Evolutionary conservation across 2,888 invertebrate species (phyloP).

Genomic region (Polyploca ridens): DNA sequence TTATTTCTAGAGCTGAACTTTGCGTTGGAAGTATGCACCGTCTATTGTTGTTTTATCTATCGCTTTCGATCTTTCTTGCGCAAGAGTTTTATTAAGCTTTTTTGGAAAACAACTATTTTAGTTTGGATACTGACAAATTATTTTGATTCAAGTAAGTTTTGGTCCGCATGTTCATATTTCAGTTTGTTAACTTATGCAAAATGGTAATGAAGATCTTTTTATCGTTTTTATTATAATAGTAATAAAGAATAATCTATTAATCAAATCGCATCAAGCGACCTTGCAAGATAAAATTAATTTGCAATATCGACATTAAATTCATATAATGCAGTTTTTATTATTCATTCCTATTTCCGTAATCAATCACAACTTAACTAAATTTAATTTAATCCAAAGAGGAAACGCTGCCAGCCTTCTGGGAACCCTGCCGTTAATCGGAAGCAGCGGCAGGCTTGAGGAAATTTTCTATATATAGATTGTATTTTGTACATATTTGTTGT

Average conservation of each 20-base stretch:
- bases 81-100: not conserved
- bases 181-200: no score
- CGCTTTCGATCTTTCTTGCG: conserved; percentile 50
- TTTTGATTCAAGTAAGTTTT: not conserved
- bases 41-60: conserved; percentile 54
- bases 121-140: not conserved
- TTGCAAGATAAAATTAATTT: not conserved
- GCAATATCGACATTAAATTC: not conserved
- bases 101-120: not conserved
- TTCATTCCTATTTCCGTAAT: not conserved
- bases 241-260: not conserved
- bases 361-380: no score
- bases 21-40: conserved; percentile 44
- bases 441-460: no score
- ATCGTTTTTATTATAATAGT: no score
- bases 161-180: no score
- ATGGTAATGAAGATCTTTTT: no score
- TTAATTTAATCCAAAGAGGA: no score
- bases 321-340: not conserved
- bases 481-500: no score
- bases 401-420: no score
- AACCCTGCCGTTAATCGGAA: no score
- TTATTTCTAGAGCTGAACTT: conserved; percentile 72
- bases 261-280: not conserved
- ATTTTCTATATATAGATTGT: no score